Evolutionary conservation across 2,113 vertebrate genomes (phyloP), one percentile per base, ranked within the genome.

Genomic region (Montifringilla adamsi): DNA sequence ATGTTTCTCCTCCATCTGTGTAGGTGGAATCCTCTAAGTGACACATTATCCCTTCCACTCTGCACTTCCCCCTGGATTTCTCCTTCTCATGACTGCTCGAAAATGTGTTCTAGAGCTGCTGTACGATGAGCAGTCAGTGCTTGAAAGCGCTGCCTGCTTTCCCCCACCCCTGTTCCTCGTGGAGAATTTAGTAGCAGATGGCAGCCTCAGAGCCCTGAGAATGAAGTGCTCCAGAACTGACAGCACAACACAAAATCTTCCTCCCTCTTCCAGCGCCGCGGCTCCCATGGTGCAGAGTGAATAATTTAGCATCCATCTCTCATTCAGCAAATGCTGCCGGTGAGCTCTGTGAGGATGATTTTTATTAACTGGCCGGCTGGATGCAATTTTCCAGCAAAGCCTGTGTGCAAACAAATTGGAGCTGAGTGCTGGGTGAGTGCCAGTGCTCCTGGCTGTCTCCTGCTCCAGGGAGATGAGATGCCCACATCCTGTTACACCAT

Each of bases 361-460:
- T 94, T 95, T 89, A 94, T 94, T 89, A 91, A 89, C 93, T 59
- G 93, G 83, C 55, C 17, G 94, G 52, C 88, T 93, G 84, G 80
- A 90, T 94, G 84, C 95, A 91, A 84, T 93, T 92, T 94, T 93
- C 91, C 93, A 90, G 94, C 95, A 94, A 67, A 75, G 50, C 76
- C 76, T 67, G 83, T 70, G 86, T 89, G 91, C 87, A 92, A 95
- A 94, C 89, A 84, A 91, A 93, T 78, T 2, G 77, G 39, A 64
- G 93, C 84, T 67, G 94, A 55, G 76, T 47, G 76, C 93, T 96
- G 95, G 94, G 72, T 5, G 23, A 11, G 89, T 5, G 93, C 93
- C 93, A 94, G 94, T 0, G 44, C 89, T 86, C 8, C n/a, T 73
- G 88, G 59, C 58, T 88, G 75, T 37, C 94, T 76, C 6, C 79